These are phyloP conservation scores for Drosophila azteca DNA, from an alignment of 1,140 invertebrate species.

Conservation along the genomic window DNA sequence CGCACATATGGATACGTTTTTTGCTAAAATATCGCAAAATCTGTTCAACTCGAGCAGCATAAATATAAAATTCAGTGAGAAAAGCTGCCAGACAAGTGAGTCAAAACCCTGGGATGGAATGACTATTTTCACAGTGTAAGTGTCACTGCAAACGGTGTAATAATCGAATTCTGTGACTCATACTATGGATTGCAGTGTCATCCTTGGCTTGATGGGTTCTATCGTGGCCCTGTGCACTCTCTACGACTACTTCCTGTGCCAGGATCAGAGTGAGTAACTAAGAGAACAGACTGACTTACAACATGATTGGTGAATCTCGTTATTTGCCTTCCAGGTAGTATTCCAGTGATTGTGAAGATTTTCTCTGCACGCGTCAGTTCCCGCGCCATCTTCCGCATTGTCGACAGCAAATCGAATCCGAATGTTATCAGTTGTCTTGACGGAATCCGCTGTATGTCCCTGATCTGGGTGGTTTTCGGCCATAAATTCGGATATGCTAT, in stretches of 20 bases:
- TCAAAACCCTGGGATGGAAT: conserved; percentile 38
- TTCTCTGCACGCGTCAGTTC: conserved; percentile 57
- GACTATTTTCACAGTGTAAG: conserved; percentile 61
- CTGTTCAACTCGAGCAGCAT: conserved; percentile 9
- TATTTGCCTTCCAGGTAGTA: conserved; percentile 21
- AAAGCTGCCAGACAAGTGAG: conserved; percentile 24
- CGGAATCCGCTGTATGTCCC: conserved; percentile 86
- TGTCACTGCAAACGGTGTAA: too few relatives aligned
- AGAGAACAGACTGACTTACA: not conserved
- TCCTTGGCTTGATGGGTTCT: conserved; percentile 35
- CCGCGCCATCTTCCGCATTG: conserved; percentile 38
- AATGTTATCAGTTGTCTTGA: conserved; percentile 84
- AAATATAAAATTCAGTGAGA: conserved; percentile 4
- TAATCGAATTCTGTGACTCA: not conserved
- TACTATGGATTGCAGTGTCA: conserved; percentile 18
- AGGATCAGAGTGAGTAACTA: conserved; percentile 42
- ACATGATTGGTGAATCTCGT: too few relatives aligned
- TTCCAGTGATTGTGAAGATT: conserved; percentile 34
- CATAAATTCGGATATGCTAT: conserved; percentile 83
- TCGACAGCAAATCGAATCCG: conserved; percentile 27
- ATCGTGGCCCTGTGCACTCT: conserved; percentile 34
- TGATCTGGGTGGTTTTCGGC: conserved; percentile 87
- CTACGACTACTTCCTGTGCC: conserved; percentile 52
- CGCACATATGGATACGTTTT: conserved; percentile 10
- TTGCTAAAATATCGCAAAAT: not conserved